A percentile compares a stretch with the other conserved stretches of the same genome.
Conservation (phyloP, 2,888 invertebrate genomes). For the Merodon equestris region DNA sequence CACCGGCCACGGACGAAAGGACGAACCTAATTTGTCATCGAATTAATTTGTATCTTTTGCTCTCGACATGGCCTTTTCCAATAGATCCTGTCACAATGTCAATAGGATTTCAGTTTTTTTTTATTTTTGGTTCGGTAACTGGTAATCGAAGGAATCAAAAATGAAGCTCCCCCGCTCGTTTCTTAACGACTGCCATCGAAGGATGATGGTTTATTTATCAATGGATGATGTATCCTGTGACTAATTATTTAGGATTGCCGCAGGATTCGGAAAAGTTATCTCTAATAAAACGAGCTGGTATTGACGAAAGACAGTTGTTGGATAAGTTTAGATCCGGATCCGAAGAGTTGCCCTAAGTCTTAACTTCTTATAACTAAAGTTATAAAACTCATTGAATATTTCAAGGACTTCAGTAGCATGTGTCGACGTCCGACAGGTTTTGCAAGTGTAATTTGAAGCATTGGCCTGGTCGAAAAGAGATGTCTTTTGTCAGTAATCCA, state of each 20-base stretch:
- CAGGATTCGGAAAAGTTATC: not conserved
- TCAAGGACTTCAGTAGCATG: constrained; percentile 33
- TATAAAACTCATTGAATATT: constrained; percentile 30
- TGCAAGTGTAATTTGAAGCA: constrained; percentile 23
- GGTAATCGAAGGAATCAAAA: constrained; percentile 32
- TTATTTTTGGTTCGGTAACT: too few species aligned
- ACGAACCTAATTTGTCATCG: constrained; percentile 37
- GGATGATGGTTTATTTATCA: too few species aligned
- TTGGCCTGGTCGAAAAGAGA: not conserved
- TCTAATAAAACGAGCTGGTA: not conserved
- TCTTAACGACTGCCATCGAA: not conserved
- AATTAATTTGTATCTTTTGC: constrained; percentile 43
- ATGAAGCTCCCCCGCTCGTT: not conserved
- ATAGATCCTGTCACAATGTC: not conserved
- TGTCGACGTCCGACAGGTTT: constrained; percentile 31
- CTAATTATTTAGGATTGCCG: constrained; percentile 4
- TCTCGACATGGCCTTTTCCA: not conserved
- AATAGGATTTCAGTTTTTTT: constrained; percentile 6
- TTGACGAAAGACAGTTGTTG: not conserved
- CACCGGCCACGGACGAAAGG: constrained; percentile 1
- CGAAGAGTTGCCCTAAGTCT: not conserved
- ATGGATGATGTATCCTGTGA: constrained; percentile 13
- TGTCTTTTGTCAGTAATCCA: constrained; percentile 8
- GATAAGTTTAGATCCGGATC: too few species aligned
- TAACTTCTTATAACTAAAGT: constrained; percentile 12